Evolutionary conservation across 1,140 invertebrate species (phyloP), one percentile per base, ranked within the genome.

Genomic region (Pemphigus obesinymphae): DNA sequence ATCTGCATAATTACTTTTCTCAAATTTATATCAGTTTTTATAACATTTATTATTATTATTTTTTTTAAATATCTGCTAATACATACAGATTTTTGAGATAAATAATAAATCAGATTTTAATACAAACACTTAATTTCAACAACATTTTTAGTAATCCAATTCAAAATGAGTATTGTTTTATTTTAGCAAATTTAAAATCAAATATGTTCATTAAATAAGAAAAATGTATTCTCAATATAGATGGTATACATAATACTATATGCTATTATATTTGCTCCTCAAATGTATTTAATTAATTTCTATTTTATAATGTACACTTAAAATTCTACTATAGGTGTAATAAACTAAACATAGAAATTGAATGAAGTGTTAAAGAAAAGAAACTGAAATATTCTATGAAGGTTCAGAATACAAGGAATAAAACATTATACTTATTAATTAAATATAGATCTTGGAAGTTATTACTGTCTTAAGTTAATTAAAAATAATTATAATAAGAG

Each of bases 291-390:
- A 73, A 31, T 73, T 73, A 50, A 50, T 31, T 73, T 73, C 10
- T 48, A 73, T 48, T 48, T 20, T 73, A 73, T 48, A 73, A 50
- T 73, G 50, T 73, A 48, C 26, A 73, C 70, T 73, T 73, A 50
- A 73, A 73, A 73, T 31, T 73, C 70, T 73, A 73, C 43, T 31
- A 50, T 31, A 45, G 17, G 40, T 73, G 70, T 73, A 50, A 50
- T 73, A 50, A 50, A 48, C 26, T 73, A 73, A 73, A 31, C 15
- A 50, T 48, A 73, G 45, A 73, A 43, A 70, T 48, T 20, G 43
- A 50, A 50, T 48, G 70, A 68, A 70, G 40, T 70, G 68, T 70
- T 70, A 70, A 70, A 70, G 13, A 70, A 70, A 26, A 70, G 23
- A 43, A 70, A 70, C 68, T 43, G 40, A 50, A n/a, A 73, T 73